phyloP scores from a whole-genome alignment of 2,888 invertebrate genomes.

The Agonopterix arenella region DNA sequence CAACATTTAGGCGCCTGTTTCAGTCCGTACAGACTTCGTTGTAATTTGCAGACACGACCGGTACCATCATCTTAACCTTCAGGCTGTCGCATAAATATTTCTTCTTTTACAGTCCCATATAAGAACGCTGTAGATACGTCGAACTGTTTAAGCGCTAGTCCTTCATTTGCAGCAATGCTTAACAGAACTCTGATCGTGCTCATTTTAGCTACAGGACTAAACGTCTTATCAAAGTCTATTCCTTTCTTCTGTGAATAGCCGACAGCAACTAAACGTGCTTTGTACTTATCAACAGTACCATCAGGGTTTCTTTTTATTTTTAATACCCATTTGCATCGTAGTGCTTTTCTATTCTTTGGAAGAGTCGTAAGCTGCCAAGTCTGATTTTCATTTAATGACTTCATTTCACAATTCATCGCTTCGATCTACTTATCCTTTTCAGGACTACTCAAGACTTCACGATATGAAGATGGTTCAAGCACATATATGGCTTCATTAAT shows the following conservation, averaged over 20 bases:
- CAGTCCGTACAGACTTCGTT: slow-evolving; percentile 11
- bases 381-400: slow-evolving; percentile 13
- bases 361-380: slow-evolving; percentile 11
- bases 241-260: slow-evolving; percentile 11
- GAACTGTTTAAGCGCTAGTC: slow-evolving; percentile 5
- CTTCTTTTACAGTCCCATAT: slow-evolving; percentile 5
- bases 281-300: slow-evolving; percentile 15
- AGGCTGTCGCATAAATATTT: slow-evolving; percentile 8
- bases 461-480: too few species aligned
- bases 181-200: slow-evolving; percentile 8
- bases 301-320: slow-evolving; percentile 15
- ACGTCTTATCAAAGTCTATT: slow-evolving; percentile 10
- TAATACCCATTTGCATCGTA: slow-evolving; percentile 14
- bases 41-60: slow-evolving; percentile 5
- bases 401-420: slow-evolving; percentile 22
- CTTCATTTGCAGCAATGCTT: slow-evolving; percentile 8
- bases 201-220: slow-evolving; percentile 10
- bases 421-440: slow-evolving; percentile 13
- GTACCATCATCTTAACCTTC: slow-evolving; percentile 6
- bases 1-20: slow-evolving; percentile 11
- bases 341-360: slow-evolving; percentile 14
- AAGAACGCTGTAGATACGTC: slow-evolving; percentile 9
- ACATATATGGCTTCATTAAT: too few species aligned
- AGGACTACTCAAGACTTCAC: too few species aligned
- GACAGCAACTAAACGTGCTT: slow-evolving; percentile 15